Evolutionary conservation across 2,888 invertebrate genomes (phyloP), one percentile per base, ranked within the genome.

Genomic region (Eustalomyia histrio): DNA sequence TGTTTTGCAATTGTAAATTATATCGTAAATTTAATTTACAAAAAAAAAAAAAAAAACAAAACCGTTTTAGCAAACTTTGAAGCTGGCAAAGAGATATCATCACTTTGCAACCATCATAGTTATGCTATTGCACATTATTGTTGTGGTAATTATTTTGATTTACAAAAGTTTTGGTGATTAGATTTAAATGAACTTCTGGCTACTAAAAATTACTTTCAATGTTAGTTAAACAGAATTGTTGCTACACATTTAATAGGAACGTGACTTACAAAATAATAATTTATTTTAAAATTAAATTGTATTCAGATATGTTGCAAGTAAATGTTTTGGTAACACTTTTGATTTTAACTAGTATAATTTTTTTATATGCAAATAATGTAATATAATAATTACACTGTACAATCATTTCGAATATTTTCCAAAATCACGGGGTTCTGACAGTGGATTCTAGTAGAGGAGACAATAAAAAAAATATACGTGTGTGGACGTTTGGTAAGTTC

Each of bases 1-100:
- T 74, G 65, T 65, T 50, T 65, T 65, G 64, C 35, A 71, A 61
- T 61, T 61, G 72, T 55, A 47, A 65, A 58, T 74, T 74, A 52
- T 58, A 74, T 50, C 43, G 29, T 12, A 55, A 50, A 55, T 50
- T 52, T 29, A 43, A 75, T 47, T 29, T 47, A 47, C 29, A 18
- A n/a, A 24, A 61, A 12, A 60, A 71, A 43, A 10, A 47, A 47
- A n/a, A 2, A 71, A 43, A 10, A 47, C n/a, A n/a, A 2, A 47
- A 12, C 39, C 0, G 39, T 47, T 47, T 47, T n/a, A 47, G 5
- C 43, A 47, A 47, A 47, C 14, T 47, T 47, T 47, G 43, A 47
- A 47, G n/a, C 16, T 47, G 43, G 43, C 43, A 47, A 47, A 47
- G 39, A n/a, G 43, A 47, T 47, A 47, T n/a, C n/a, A 47, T 47